Percentiles rank a stretch among this genome's conserved stretches.
Conservation (phyloP, 2,888 invertebrate genomes). For the Philhelius pedissequus region DNA sequence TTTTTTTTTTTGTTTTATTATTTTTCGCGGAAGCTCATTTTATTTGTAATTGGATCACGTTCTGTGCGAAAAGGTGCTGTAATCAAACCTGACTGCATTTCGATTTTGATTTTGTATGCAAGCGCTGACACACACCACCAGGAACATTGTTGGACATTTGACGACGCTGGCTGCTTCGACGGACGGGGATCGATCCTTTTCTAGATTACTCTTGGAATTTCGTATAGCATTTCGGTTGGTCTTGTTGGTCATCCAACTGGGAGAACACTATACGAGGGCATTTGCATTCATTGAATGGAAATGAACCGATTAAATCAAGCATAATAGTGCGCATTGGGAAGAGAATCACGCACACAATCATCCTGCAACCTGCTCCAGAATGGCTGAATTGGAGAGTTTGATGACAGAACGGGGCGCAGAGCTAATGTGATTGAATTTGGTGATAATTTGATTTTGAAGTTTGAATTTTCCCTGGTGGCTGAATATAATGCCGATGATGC, state of each 20-base stretch:
- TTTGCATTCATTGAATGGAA: constrained; percentile 34
- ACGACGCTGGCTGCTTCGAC: not conserved
- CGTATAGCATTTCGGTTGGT: not conserved
- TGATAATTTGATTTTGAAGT: constrained; percentile 29
- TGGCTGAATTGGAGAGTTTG: not conserved
- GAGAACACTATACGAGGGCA: not conserved
- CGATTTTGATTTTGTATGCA: constrained; percentile 30
- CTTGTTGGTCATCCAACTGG: not conserved
- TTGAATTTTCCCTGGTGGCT: not conserved
- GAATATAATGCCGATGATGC: not conserved
- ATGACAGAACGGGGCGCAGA: not conserved
- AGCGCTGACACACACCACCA: not conserved
- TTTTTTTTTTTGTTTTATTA: not conserved
- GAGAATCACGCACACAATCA: not conserved
- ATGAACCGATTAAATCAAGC: constrained; percentile 40
- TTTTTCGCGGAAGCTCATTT: constrained; percentile 30
- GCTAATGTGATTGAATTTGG: constrained; percentile 40
- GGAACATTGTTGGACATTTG: not conserved
- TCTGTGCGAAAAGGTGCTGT: constrained; percentile 52
- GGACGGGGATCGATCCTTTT: not conserved
- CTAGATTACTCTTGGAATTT: not conserved
- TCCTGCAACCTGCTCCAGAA: not conserved
- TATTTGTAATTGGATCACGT: constrained; percentile 64
- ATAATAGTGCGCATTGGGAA: not conserved
- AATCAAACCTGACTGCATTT: constrained; percentile 61